Evolutionary conservation across 1,140 invertebrate genomes (phyloP).

Genomic region (Brachionus rotundiformis): DNA sequence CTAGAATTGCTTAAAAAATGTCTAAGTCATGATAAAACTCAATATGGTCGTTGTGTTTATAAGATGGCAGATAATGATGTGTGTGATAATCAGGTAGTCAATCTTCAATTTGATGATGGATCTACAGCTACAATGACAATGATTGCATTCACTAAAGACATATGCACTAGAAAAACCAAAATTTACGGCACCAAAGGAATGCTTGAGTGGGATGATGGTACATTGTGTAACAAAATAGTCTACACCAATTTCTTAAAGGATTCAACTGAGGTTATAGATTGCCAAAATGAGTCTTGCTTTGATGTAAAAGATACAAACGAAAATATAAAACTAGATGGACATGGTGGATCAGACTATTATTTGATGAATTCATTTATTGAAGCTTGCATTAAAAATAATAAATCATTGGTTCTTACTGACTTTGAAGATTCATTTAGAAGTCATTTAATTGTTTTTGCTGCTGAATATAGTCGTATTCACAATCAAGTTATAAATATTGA

Average conservation of each 20-base stretch:
- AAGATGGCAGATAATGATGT: constrained; percentile 64
- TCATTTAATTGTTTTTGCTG: constrained; percentile 60
- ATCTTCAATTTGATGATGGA: constrained; percentile 65
- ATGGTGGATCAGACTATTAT: constrained; percentile 63
- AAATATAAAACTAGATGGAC: constrained; percentile 55
- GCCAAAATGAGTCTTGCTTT: constrained; percentile 39
- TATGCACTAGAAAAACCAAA: constrained; percentile 59
- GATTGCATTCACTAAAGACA: constrained; percentile 64
- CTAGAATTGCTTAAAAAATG: constrained; percentile 58
- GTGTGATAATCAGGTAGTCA: constrained; percentile 65
- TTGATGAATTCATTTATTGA: constrained; percentile 62
- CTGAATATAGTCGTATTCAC: constrained; percentile 59
- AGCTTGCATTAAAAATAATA: constrained; percentile 55
- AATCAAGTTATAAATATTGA: constrained; percentile 56
- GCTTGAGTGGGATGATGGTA: constrained; percentile 56
- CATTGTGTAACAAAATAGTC: constrained; percentile 52
- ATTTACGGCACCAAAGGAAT: constrained; percentile 55
- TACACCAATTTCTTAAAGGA: constrained; percentile 56
- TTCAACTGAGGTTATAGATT: constrained; percentile 52
- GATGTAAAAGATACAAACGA: not conserved
- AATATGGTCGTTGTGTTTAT: constrained; percentile 65
- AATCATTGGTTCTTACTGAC: constrained; percentile 55
- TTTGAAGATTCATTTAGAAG: constrained; percentile 59
- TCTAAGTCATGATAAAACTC: constrained; percentile 59
- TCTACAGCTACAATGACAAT: constrained; percentile 64